These are phyloP conservation scores for Paradoxurus hermaphroditus DNA, from an alignment of 2,113 vertebrate species.

Conservation along the genomic window DNA sequence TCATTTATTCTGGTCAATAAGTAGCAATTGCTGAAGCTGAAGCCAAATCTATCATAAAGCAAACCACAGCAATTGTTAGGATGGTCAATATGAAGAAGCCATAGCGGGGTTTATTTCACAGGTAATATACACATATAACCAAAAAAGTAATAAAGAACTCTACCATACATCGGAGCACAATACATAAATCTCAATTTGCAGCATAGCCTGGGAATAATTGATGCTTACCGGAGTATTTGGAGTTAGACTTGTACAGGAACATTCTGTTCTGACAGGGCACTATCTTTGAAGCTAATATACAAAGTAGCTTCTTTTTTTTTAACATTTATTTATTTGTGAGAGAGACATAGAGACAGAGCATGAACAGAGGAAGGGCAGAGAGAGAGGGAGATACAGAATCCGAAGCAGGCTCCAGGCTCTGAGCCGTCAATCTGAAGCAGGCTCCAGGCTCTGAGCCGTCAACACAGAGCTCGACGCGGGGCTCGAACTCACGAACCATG, in stretches of 20 bases:
- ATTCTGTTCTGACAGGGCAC: neutral
- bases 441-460: too few relatives aligned
- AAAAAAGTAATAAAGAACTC: neutral
- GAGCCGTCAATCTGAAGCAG: too few relatives aligned
- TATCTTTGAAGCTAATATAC: neutral
- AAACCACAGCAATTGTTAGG: neutral
- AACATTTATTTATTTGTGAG: too few relatives aligned
- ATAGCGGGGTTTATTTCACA: neutral
- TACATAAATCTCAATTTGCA: neutral
- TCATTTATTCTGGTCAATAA: neutral
- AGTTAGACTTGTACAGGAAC: neutral
- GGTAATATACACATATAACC: neutral
- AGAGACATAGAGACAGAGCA: too few relatives aligned
- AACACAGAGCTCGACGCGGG: too few relatives aligned
- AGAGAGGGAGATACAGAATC: too few relatives aligned
- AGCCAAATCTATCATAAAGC: neutral
- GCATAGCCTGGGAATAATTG: neutral
- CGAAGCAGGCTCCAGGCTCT: too few relatives aligned
- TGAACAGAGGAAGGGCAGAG: too few relatives aligned
- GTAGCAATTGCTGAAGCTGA: neutral
- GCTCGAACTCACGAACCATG: too few relatives aligned
- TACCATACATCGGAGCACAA: neutral
- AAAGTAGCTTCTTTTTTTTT: neutral
- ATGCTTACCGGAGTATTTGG: neutral
- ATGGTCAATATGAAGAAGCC: neutral